phyloP scores from a whole-genome alignment of 2,888 invertebrate genomes.

The Philonicus albiceps region DNA sequence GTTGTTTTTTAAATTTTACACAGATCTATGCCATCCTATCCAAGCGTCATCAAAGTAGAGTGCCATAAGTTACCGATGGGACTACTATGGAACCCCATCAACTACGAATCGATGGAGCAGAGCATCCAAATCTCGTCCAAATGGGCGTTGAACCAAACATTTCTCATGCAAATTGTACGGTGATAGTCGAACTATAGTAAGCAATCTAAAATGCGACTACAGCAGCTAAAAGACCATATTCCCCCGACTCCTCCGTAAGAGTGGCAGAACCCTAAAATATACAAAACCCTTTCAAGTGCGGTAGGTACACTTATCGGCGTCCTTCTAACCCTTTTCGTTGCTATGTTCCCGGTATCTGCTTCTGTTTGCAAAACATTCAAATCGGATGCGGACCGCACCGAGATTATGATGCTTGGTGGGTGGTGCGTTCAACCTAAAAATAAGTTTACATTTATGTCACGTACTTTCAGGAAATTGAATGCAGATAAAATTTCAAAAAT shows the following conservation, averaged over 20 bases:
- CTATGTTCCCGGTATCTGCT: not conserved
- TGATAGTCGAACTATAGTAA: not conserved
- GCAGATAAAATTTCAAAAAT: constrained; percentile 20
- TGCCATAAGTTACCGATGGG: not conserved
- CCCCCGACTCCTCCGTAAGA: not conserved
- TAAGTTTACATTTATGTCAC: not conserved
- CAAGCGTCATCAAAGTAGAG: not conserved
- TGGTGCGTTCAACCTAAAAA: not conserved
- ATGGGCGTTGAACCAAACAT: not conserved
- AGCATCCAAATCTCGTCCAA: not conserved
- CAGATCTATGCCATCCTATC: not conserved
- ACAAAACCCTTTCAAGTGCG: not conserved
- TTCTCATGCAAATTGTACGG: not conserved
- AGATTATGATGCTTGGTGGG: not conserved
- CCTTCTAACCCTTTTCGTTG: not conserved
- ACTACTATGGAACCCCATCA: not conserved
- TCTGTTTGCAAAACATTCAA: constrained; percentile 9
- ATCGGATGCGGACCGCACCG: not conserved
- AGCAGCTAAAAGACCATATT: not conserved
- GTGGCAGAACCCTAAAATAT: not conserved
- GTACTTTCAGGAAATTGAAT: not conserved
- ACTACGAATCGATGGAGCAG: not conserved
- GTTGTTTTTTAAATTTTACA: too few relatives aligned
- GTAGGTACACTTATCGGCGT: not conserved
- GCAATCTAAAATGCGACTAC: not conserved